These are phyloP conservation scores for Melanotaenia nigrans DNA, from an alignment of 2,797 vertebrate species.

Conservation along the genomic window DNA sequence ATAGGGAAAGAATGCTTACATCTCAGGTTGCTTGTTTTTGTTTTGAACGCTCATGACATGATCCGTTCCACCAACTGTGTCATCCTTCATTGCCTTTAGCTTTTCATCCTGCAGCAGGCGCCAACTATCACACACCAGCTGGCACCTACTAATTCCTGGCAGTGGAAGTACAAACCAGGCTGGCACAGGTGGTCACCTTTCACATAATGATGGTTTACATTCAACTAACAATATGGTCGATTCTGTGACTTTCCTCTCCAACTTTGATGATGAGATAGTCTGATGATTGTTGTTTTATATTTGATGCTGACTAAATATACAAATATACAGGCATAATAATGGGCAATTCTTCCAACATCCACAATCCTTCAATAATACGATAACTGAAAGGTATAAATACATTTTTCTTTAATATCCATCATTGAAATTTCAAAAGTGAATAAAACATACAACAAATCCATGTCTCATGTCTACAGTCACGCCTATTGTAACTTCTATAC, in stretches of 20 bases:
- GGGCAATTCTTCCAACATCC: background rate
- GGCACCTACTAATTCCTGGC: constrained; percentile 64
- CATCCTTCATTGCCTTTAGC: constrained; percentile 50
- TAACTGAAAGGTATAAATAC: background rate
- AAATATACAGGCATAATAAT: background rate
- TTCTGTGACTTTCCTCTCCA: background rate
- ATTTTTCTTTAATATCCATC: background rate
- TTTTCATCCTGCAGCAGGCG: constrained; percentile 28
- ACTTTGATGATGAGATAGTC: background rate
- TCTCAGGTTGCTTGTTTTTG: constrained; percentile 41
- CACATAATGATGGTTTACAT: constrained; percentile 10
- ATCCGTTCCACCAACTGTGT: constrained; percentile 26
- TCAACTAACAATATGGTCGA: background rate
- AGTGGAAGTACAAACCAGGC: constrained; percentile 38
- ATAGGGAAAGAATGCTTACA: constrained; percentile 46
- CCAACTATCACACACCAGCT: constrained; percentile 67
- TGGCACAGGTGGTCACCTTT: constrained; percentile 48
- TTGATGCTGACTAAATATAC: background rate
- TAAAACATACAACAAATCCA: background rate
- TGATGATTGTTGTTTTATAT: background rate
- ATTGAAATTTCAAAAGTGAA: background rate
- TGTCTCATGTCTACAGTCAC: background rate
- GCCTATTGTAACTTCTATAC: constrained; percentile 14
- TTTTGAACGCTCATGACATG: constrained; percentile 44
- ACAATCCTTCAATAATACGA: background rate